Percentiles rank a stretch among this genome's conserved stretches.
phyloP scores from a whole-genome alignment of 2,113 vertebrate genomes.

The Gymnarchus niloticus region DNA sequence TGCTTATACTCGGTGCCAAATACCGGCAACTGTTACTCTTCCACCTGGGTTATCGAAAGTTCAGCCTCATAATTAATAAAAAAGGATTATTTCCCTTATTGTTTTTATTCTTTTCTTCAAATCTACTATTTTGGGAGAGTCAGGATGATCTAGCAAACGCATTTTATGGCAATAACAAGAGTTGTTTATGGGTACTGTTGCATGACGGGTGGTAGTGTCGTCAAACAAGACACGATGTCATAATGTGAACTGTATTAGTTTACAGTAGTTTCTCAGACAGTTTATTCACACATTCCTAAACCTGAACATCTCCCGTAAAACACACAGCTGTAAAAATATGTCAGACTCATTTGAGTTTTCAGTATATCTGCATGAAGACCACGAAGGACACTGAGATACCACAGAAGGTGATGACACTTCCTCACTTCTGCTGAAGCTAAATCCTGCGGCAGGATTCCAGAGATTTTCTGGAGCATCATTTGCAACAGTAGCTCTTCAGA shows the following conservation, averaged over 20 bases:
- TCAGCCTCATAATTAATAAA: neutral
- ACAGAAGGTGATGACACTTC: neutral
- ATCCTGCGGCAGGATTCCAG: neutral
- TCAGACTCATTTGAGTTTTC: neutral
- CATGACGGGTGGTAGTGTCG: too few relatives aligned
- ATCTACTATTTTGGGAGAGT: neutral
- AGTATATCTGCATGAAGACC: neutral
- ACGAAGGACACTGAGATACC: neutral
- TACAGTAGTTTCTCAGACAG: too few relatives aligned
- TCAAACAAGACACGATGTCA: too few relatives aligned
- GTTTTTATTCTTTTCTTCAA: neutral
- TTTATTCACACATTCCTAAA: too few relatives aligned
- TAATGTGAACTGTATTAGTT: too few relatives aligned
- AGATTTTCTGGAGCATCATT: neutral
- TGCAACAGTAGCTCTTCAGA: neutral
- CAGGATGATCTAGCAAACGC: neutral
- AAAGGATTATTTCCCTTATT: neutral
- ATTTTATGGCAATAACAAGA: too few relatives aligned
- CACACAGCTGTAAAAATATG: too few relatives aligned
- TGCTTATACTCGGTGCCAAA: neutral
- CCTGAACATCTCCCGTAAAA: too few relatives aligned
- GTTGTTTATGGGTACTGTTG: too few relatives aligned
- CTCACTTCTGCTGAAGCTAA: neutral
- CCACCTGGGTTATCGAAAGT: neutral
- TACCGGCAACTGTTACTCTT: neutral